Conservation (phyloP, 2,797 vertebrate species). For the Enoplosus armatus region DNA sequence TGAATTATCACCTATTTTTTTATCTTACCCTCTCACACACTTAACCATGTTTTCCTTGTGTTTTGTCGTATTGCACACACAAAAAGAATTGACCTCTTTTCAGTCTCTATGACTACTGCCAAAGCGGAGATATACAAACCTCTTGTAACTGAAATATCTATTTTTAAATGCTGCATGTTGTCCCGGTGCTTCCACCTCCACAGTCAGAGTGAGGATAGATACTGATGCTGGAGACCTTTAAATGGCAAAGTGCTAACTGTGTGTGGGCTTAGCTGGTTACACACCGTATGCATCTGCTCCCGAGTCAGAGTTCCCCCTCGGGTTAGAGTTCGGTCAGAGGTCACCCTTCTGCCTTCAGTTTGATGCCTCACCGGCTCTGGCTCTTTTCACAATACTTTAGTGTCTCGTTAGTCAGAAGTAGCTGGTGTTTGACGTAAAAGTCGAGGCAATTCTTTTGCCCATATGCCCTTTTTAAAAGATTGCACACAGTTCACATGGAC, state of each 20-base stretch:
- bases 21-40: not conserved
- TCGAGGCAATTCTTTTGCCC: slow-evolving; percentile 42
- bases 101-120: slow-evolving; percentile 68
- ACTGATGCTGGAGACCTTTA: slow-evolving; percentile 78
- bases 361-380: slow-evolving; percentile 19
- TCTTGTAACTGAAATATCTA: slow-evolving; percentile 68
- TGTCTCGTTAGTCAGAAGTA: slow-evolving; percentile 49
- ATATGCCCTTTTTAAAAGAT: slow-evolving; percentile 63
- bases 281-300: slow-evolving; percentile 70
- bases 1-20: slow-evolving; percentile 1
- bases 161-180: slow-evolving; percentile 76
- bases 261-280: slow-evolving; percentile 76
- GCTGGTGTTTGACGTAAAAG: slow-evolving; percentile 50
- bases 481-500: slow-evolving; percentile 45
- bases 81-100: slow-evolving; percentile 7
- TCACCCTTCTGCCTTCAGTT: slow-evolving; percentile 41
- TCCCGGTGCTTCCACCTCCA: slow-evolving; percentile 73
- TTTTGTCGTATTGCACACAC: slow-evolving; percentile 31
- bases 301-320: slow-evolving; percentile 53
- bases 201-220: slow-evolving; percentile 65
- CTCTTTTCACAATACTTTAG: slow-evolving; percentile 41
- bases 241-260: slow-evolving; percentile 76
- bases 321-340: slow-evolving; percentile 63
- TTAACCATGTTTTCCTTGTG: not conserved
- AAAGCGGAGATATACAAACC: slow-evolving; percentile 49